These are phyloP conservation scores for Macheiramphus alcinus DNA, from an alignment of 2,113 vertebrate species.

Conservation along the genomic window DNA sequence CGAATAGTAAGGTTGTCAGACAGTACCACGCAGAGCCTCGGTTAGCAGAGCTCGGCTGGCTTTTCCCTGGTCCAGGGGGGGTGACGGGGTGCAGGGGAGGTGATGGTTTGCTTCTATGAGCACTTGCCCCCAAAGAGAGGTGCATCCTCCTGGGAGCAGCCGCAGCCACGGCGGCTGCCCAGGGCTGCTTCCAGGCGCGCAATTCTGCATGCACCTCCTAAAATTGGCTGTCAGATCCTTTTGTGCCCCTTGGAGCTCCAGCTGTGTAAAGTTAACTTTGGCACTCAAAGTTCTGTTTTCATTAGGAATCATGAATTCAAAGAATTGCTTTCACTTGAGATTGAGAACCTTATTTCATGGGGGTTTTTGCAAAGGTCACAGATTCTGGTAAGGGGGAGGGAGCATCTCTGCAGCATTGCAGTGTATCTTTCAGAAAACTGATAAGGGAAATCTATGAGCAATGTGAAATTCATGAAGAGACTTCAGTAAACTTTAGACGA, in stretches of 20 bases:
- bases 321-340: not conserved
- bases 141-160: not conserved
- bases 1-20: fast-evolving
- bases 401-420: not conserved
- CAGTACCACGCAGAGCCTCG: not conserved
- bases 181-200: not conserved
- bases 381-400: not conserved
- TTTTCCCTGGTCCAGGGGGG: not conserved
- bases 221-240: fast-evolving
- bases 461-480: not conserved
- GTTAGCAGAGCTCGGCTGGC: not conserved
- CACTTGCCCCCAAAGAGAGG: not conserved
- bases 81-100: not conserved
- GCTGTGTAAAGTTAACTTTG: not conserved
- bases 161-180: fast-evolving
- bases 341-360: not conserved
- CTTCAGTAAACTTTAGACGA: not conserved
- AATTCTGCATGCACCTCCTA: fast-evolving
- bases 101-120: not conserved
- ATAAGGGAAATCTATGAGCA: not conserved
- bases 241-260: not conserved
- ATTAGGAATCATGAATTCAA: not conserved
- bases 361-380: not conserved
- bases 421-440: not conserved
- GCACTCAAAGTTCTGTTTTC: not conserved